Conservation (phyloP, 1,140 invertebrate genomes). For the Polypedilum vanderplanki region DNA sequence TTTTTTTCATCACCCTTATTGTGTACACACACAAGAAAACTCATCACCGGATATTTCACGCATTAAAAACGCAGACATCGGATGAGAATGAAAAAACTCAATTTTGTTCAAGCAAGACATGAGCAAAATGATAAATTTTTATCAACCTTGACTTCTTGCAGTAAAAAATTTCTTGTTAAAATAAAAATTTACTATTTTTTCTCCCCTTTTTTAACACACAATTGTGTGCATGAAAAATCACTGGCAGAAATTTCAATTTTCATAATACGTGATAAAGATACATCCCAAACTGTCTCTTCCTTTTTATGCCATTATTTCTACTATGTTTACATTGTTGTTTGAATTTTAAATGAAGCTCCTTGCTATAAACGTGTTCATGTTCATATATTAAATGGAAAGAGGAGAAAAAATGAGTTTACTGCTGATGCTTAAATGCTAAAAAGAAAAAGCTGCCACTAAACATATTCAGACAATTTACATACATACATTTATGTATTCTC, state of each 20-base stretch:
- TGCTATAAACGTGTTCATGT: not conserved
- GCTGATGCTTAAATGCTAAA: too few relatives aligned
- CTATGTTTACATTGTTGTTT: constrained; percentile 2
- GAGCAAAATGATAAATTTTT: not conserved
- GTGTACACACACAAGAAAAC: not conserved
- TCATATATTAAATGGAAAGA: not conserved
- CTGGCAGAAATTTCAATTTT: not conserved
- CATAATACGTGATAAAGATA: constrained; percentile 7
- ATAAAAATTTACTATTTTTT: not conserved
- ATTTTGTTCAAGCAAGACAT: not conserved
- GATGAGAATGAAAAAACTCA: not conserved
- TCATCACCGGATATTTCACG: not conserved
- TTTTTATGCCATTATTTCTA: not conserved
- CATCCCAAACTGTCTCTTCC: not conserved
- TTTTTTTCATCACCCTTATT: not conserved
- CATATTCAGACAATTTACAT: too few relatives aligned
- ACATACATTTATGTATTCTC: too few relatives aligned
- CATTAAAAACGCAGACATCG: not conserved
- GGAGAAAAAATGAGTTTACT: too few relatives aligned
- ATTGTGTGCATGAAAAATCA: not conserved
- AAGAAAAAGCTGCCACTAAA: too few relatives aligned
- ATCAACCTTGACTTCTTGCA: not conserved
- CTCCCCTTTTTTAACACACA: not conserved
- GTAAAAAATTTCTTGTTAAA: not conserved
- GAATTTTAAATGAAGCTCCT: not conserved